These are phyloP conservation scores for Montipora foliosa DNA, from an alignment of 64 coral and sea anemone genomes.

Conservation along the genomic window DNA sequence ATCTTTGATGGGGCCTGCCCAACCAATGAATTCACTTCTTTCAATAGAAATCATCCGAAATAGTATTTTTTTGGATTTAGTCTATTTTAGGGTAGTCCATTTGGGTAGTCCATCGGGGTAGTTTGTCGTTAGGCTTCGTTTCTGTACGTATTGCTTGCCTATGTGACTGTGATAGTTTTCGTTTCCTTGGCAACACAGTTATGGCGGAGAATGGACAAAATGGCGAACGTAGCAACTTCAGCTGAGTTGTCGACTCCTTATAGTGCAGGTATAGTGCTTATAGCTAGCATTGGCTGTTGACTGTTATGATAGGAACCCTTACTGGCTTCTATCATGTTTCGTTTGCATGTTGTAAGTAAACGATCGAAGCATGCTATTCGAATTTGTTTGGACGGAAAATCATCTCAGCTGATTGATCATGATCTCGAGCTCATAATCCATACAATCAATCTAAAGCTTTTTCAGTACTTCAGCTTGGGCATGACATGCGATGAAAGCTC, in stretches of 20 bases:
- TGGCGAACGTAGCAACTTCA: constrained; percentile 48
- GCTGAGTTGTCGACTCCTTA: constrained; percentile 34
- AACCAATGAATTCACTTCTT: no score
- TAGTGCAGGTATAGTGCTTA: constrained; percentile 40
- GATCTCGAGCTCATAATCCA: not conserved
- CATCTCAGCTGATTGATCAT: not conserved
- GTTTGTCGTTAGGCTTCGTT: not conserved
- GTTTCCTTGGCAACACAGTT: constrained; percentile 37
- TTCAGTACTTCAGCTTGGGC: no score
- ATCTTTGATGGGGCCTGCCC: no score
- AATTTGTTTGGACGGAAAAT: not conserved
- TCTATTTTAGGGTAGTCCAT: no score
- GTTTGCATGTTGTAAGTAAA: not conserved
- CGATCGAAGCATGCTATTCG: not conserved
- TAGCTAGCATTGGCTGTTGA: not conserved
- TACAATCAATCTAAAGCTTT: no score
- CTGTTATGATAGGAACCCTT: not conserved
- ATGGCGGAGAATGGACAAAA: constrained; percentile 32
- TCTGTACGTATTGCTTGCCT: not conserved
- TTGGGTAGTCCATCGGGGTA: no score
- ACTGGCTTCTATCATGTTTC: not conserved
- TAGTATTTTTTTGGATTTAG: no score
- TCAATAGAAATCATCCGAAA: no score
- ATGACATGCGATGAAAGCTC: no score
- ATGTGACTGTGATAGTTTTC: not conserved